Evolutionary conservation across 2,113 vertebrate species (phyloP).

Genomic region (Notiomystis cincta): DNA sequence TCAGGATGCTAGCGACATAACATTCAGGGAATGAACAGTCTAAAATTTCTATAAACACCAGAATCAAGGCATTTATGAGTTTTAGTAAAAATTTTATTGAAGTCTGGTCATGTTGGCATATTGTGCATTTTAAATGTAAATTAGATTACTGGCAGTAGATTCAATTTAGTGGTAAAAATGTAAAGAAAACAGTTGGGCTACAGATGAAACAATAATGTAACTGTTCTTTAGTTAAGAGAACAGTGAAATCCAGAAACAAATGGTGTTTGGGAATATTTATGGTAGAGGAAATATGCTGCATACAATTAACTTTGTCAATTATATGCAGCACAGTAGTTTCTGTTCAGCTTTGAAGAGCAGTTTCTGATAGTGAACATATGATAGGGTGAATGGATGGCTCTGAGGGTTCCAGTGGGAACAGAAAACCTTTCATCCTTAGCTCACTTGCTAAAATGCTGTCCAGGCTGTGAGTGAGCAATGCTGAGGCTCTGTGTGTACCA

Average conservation of each 20-base stretch:
- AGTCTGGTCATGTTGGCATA: slow-evolving; percentile 72
- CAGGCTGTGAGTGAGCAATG: background rate
- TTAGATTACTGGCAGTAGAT: slow-evolving; percentile 77
- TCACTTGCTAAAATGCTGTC: background rate
- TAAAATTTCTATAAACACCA: slow-evolving; percentile 78
- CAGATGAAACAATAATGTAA: slow-evolving; percentile 68
- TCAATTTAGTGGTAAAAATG: slow-evolving; percentile 76
- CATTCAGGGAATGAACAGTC: slow-evolving; percentile 61
- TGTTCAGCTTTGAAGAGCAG: slow-evolving; percentile 28
- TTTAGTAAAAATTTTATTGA: slow-evolving; percentile 75
- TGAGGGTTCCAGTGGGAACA: background rate
- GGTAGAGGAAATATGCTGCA: background rate
- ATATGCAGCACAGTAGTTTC: slow-evolving; percentile 51
- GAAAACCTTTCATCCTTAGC: slow-evolving; percentile 11
- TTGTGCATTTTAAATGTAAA: slow-evolving; percentile 74
- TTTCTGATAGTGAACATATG: slow-evolving; percentile 40
- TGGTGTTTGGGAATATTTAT: slow-evolving; percentile 3
- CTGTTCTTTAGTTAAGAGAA: slow-evolving; percentile 65
- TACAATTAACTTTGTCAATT: background rate
- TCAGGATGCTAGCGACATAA: slow-evolving; percentile 49
- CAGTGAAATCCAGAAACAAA: slow-evolving; percentile 60
- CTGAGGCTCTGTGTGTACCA: background rate
- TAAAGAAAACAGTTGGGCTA: slow-evolving; percentile 65
- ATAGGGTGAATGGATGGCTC: slow-evolving; percentile 12
- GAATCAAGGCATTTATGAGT: slow-evolving; percentile 73